Evolutionary conservation across 2,888 invertebrate genomes (phyloP), one percentile per base, ranked within the genome.

Genomic region (Acheta domesticus): DNA sequence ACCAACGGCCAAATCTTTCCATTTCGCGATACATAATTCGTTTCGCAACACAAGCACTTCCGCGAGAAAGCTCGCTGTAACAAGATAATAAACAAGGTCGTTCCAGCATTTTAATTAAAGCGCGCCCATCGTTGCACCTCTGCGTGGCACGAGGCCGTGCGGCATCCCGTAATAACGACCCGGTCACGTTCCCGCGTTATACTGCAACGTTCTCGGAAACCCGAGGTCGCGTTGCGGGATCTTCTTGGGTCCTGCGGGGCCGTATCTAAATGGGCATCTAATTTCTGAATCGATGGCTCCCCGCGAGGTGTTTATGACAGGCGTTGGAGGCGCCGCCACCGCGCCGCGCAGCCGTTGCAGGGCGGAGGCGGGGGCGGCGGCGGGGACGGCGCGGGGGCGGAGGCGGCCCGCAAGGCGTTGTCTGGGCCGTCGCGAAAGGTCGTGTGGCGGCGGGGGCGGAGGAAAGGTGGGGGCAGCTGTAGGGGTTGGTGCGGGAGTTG

Each of bases 231-330:
- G 62, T 62, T 62, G 16, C 62, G 14, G n/a, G 62, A 19, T 62
- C 62, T 14, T 62, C n/a, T n/a, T n/a, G 62, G n/a, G 62, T 1
- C n/a, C 62, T 62, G 4, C 62, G 62, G 14, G 16, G 14, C 62
- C 62, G 14, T 62, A 62, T 62, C 62, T 62, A 62, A 62, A 62
- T 62, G 62, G 62, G 62, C 16, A 62, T 62, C 62, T 62, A 62
- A 62, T 62, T 62, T 62, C 62, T 62, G 62, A 62, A 62, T 62
- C 62, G 62, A 62, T 62, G 62, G 62, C n/a, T 62, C 62, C 16
- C 62, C 62, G 62, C 62, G 62, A 62, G 62, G 62, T 62, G 62
- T 62, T 62, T 62, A 62, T 62, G 62, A n/a, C 62, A n/a, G 36
- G 36, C 36, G 36, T 36, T 36, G 5, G 36, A 36, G 36, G 36